Percentiles rank a stretch among this genome's conserved stretches.
Evolutionary conservation across 2,797 vertebrate species (phyloP).

Genomic region (Poecilia velifera): DNA sequence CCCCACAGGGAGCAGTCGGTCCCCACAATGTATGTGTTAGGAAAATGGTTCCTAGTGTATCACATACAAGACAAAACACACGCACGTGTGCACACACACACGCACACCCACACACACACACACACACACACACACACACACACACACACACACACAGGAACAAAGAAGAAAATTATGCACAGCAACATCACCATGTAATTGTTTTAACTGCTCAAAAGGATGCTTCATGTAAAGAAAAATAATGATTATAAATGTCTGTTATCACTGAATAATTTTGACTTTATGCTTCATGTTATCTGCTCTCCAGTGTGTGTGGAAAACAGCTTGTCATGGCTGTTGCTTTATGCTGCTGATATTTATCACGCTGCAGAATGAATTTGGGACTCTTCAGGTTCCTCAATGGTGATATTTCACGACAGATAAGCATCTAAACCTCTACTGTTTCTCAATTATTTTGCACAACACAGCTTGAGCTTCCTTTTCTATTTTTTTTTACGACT

Average conservation of each 20-base stretch:
- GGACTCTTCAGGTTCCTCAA: not conserved
- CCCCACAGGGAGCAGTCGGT: too few relatives aligned
- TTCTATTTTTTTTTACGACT: not conserved
- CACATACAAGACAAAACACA: too few relatives aligned
- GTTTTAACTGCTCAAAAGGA: not conserved
- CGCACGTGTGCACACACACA: too few relatives aligned
- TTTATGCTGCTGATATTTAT: not conserved
- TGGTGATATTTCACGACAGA: not conserved
- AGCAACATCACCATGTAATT: not conserved
- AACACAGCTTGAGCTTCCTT: not conserved
- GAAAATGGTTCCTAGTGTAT: too few relatives aligned
- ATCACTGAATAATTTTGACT: not conserved
- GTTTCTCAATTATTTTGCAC: constrained; percentile 2
- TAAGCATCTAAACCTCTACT: not conserved
- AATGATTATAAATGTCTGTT: not conserved
- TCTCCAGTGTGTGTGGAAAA: not conserved
- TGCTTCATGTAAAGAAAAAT: not conserved
- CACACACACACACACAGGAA: not conserved
- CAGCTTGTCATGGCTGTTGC: not conserved
- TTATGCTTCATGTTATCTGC: not conserved
- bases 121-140: too few relatives aligned
- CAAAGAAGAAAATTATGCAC: not conserved
- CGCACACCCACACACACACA: not conserved
- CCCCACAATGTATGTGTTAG: too few relatives aligned
- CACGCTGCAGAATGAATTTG: not conserved